Evolutionary conservation across 2,797 vertebrate species (phyloP).

Genomic region (Spea hammondii): DNA sequence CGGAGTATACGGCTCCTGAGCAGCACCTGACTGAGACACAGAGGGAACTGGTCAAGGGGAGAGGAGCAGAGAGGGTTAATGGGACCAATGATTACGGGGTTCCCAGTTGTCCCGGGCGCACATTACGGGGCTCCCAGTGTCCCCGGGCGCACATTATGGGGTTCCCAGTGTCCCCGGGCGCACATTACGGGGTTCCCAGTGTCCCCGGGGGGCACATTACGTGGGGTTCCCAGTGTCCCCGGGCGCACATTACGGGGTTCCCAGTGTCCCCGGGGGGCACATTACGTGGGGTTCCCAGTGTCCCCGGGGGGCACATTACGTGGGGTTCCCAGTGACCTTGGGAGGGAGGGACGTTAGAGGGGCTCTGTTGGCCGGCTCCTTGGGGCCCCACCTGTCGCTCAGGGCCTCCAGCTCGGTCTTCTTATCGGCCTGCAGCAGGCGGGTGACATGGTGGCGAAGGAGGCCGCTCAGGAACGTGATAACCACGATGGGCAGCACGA

Average conservation of each 20-base stretch:
- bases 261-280: not conserved
- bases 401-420: constrained; percentile 75
- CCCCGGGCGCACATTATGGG: not conserved
- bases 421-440: constrained; percentile 75
- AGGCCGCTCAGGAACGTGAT: constrained; percentile 79
- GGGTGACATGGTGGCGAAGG: constrained; percentile 77
- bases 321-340: not conserved
- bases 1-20: constrained; percentile 71
- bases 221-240: not conserved
- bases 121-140: not conserved
- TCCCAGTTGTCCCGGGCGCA: too few species aligned
- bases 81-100: not conserved
- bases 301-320: not conserved
- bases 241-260: not conserved
- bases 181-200: not conserved
- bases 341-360: not conserved
- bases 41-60: not conserved
- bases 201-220: not conserved
- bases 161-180: too few species aligned
- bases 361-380: not conserved
- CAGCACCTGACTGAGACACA: constrained; percentile 67
- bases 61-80: not conserved
- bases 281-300: not conserved
- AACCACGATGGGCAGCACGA: constrained; percentile 79
- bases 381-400: constrained; percentile 73